These are phyloP conservation scores for Ethmia dodecea DNA, from an alignment of 2,888 invertebrate species.

Conservation along the genomic window DNA sequence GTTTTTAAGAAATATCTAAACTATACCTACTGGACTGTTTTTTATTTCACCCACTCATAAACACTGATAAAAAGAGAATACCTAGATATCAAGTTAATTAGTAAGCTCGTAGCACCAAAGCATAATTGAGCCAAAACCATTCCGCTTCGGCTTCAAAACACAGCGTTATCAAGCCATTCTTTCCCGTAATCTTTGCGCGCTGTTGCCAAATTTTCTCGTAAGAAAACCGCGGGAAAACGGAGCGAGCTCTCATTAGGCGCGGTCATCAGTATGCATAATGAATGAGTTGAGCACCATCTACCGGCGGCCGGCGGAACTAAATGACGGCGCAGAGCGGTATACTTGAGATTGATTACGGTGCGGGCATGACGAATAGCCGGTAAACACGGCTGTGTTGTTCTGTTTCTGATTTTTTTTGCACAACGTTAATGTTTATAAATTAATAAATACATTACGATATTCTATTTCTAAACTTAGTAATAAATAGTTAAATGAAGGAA, in stretches of 20 bases:
- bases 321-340: constrained; percentile 31
- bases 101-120: too few species aligned
- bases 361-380: constrained; percentile 36
- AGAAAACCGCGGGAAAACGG: constrained; percentile 44
- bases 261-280: constrained; percentile 89
- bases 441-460: too few species aligned
- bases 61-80: too few species aligned
- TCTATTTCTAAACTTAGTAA: too few species aligned
- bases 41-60: too few species aligned
- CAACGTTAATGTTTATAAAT: too few species aligned
- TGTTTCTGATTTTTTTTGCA: too few species aligned
- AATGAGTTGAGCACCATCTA: constrained; percentile 78
- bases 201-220: constrained; percentile 57
- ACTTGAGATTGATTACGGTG: constrained; percentile 47
- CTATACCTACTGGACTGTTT: too few species aligned
- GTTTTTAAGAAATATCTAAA: too few species aligned
- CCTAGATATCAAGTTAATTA: too few species aligned
- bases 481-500: too few species aligned
- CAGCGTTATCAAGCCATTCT: constrained; percentile 51
- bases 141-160: not conserved
- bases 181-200: constrained; percentile 47
- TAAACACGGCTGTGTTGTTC: too few species aligned
- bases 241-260: constrained; percentile 75
- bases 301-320: constrained; percentile 51
- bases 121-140: not conserved